These are phyloP conservation scores for Bugulina stolonifera DNA, from an alignment of 2,888 invertebrate species.

Conservation along the genomic window DNA sequence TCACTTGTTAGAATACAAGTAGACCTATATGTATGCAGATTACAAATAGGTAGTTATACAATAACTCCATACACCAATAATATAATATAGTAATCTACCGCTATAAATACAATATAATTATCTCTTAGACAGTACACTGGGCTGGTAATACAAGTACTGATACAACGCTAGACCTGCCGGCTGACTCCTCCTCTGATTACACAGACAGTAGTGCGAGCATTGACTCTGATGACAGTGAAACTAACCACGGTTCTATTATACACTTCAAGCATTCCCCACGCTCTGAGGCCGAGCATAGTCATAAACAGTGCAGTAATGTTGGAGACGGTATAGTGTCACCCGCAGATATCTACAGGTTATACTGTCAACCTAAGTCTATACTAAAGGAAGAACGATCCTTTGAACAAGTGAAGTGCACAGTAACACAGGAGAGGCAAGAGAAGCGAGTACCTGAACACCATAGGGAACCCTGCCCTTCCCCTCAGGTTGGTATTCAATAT, in stretches of 20 bases:
- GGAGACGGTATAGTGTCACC: background rate
- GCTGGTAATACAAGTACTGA: background rate
- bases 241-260: background rate
- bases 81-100: too few species aligned
- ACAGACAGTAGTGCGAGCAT: background rate
- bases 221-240: background rate
- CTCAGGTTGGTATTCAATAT: too few species aligned
- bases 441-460: too few species aligned
- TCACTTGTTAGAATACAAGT: too few species aligned
- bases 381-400: conserved; percentile 5
- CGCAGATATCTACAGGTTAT: conserved; percentile 5
- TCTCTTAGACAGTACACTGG: background rate
- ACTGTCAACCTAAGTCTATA: conserved; percentile 12
- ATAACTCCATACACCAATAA: too few species aligned
- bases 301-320: background rate
- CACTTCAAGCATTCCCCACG: conserved; percentile 22
- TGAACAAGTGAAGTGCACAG: conserved; percentile 18
- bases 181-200: background rate
- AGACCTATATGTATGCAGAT: too few species aligned
- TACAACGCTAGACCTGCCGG: conserved; percentile 1
- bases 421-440: too few species aligned
- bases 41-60: too few species aligned
- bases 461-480: too few species aligned
- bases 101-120: too few species aligned
- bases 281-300: background rate